Percentiles rank a stretch among this genome's conserved stretches.
These are phyloP conservation scores for Trichosurus vulpecula DNA, from an alignment of 2,797 vertebrate genomes.

Conservation along the genomic window DNA sequence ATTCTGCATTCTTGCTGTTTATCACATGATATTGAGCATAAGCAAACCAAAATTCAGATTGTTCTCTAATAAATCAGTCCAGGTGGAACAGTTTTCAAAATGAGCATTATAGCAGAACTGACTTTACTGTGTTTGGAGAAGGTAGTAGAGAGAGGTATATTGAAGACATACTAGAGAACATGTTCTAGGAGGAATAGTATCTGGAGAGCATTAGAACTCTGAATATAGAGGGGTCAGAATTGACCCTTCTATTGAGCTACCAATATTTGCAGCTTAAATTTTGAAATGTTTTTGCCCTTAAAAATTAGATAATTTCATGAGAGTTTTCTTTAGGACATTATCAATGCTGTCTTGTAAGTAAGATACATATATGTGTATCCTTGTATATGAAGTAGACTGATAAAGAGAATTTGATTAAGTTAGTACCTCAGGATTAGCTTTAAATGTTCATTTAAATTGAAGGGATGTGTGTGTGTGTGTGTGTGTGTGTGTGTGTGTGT, in stretches of 20 bases:
- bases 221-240: not conserved
- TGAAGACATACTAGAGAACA: not conserved
- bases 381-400: not conserved
- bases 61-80: not conserved
- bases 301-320: not conserved
- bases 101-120: not conserved
- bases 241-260: no score
- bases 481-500: not conserved
- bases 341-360: not conserved
- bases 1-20: not conserved
- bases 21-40: not conserved
- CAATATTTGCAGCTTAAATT: not conserved
- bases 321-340: not conserved
- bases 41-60: not conserved
- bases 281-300: not conserved
- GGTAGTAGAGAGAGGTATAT: not conserved
- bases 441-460: not conserved
- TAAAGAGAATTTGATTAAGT: not conserved
- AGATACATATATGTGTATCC: not conserved
- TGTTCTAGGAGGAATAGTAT: not conserved
- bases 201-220: not conserved
- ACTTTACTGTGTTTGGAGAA: not conserved
- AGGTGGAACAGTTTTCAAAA: not conserved
- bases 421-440: not conserved
- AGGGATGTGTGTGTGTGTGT: not conserved